Percentiles rank a stretch among this genome's conserved stretches.
phyloP scores from a whole-genome alignment of 2,888 invertebrate genomes.

The Leptopilina drosophilae region DNA sequence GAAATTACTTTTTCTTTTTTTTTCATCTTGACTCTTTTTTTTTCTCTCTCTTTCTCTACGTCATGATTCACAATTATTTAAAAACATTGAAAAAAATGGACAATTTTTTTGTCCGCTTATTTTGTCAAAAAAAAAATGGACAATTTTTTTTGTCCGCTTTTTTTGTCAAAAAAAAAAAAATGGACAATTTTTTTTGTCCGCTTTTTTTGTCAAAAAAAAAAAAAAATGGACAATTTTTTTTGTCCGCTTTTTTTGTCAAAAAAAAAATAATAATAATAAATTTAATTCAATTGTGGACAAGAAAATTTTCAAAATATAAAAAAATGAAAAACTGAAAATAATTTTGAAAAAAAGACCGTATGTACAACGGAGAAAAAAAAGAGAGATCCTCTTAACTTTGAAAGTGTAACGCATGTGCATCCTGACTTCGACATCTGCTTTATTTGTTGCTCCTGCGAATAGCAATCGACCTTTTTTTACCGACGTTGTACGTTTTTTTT shows the following conservation, averaged over 20 bases:
- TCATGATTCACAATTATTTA: neutral
- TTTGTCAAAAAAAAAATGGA: no score
- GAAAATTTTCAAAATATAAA: neutral
- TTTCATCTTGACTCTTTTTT: neutral
- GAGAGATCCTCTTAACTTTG: constrained; percentile 31
- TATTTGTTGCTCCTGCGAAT: constrained; percentile 40
- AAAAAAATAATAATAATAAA: no score
- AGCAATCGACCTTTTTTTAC: constrained; percentile 19
- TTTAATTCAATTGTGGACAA: neutral
- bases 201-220: no score
- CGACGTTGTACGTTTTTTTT: constrained; percentile 43
- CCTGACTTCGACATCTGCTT: constrained; percentile 39
- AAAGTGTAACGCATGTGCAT: constrained; percentile 39
- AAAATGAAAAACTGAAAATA: neutral
- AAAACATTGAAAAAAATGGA: no score
- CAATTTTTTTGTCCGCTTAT: no score
- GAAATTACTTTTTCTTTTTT: neutral
- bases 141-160: no score
- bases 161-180: no score
- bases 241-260: no score
- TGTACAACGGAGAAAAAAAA: constrained; percentile 33
- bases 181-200: no score
- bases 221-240: no score
- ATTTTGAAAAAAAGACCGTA: neutral
- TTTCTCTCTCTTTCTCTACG: constrained; percentile 21